phyloP scores from a whole-genome alignment of 2,113 vertebrate species.

The Podarcis muralis region DNA sequence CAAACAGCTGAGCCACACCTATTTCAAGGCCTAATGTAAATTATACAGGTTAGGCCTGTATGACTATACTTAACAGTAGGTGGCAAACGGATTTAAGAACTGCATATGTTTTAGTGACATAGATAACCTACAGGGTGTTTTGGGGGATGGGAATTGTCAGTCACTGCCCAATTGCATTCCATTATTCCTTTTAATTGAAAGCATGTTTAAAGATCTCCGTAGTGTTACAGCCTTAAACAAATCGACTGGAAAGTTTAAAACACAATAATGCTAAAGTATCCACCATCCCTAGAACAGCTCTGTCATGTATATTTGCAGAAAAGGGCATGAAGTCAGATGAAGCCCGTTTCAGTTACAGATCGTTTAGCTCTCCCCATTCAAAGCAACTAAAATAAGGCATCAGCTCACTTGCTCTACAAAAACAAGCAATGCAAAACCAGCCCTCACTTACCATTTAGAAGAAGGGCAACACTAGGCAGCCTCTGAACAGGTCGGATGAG shows the following conservation, averaged over 20 bases:
- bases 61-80: too few species aligned
- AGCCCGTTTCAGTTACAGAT: not conserved
- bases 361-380: not conserved
- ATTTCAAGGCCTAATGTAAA: too few species aligned
- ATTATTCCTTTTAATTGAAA: not conserved
- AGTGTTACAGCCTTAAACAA: not conserved
- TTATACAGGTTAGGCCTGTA: not conserved
- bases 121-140: not conserved
- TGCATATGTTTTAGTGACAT: not conserved
- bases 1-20: too few species aligned
- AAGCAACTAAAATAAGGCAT: not conserved
- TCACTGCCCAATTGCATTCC: not conserved
- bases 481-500: slow-evolving; percentile 97
- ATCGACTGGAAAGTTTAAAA: not conserved
- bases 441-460: slow-evolving; percentile 87
- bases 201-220: not conserved
- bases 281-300: not conserved
- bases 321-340: not conserved
- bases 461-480: slow-evolving; percentile 92
- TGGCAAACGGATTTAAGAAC: not conserved
- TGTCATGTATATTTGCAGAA: not conserved
- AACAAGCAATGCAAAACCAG: not conserved
- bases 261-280: not conserved
- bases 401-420: not conserved
- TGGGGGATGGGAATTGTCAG: too few species aligned